phyloP scores from a whole-genome alignment of 2,797 vertebrate genomes.

The Cossypha polioptera region DNA sequence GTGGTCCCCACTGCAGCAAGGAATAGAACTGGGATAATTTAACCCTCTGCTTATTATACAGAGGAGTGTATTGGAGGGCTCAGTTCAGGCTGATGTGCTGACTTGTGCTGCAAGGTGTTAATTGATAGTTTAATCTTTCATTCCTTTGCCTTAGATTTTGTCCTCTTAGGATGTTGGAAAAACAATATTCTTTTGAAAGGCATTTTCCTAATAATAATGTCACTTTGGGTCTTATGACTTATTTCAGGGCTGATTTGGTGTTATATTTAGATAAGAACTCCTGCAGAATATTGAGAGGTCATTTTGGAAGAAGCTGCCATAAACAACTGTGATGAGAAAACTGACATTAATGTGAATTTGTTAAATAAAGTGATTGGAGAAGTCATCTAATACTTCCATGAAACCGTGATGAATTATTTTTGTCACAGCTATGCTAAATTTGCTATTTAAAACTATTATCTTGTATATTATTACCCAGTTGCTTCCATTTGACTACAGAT shows the following conservation, averaged over 20 bases:
- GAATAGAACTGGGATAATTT: neutral
- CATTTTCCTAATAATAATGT: neutral
- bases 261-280: neutral
- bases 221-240: neutral
- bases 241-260: neutral
- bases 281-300: neutral
- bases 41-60: neutral
- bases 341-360: neutral
- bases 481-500: neutral
- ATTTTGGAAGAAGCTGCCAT: neutral
- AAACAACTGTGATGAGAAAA: neutral
- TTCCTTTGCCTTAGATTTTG: neutral
- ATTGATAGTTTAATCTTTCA: neutral
- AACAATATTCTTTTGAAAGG: neutral
- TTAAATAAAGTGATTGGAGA: neutral
- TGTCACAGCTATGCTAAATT: neutral
- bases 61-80: neutral
- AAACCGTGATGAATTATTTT: neutral
- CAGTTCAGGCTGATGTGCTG: neutral
- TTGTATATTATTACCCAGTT: neutral
- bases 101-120: neutral
- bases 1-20: neutral
- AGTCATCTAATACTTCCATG: neutral
- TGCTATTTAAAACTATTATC: neutral
- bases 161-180: neutral